A percentile compares a stretch with the other conserved stretches of the same genome.
Evolutionary conservation across 1,140 invertebrate species (phyloP).

Genomic region (Anoplolepis gracilipes): DNA sequence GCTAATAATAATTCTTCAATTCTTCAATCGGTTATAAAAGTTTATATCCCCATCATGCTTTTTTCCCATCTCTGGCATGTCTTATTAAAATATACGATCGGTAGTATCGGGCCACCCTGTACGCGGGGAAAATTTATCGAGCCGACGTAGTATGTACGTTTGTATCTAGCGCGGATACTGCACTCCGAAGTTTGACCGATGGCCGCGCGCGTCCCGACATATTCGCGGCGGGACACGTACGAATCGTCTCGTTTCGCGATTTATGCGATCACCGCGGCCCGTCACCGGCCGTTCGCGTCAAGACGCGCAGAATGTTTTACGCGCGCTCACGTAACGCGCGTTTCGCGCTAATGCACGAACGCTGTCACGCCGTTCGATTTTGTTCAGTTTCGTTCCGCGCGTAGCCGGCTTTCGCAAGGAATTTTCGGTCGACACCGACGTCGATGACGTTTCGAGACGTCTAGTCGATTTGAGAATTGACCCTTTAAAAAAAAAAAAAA

Average conservation of each 20-base stretch:
- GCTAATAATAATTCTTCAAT: neutral
- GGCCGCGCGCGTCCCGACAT: constrained; percentile 41
- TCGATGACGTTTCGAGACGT: neutral
- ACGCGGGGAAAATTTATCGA: constrained; percentile 39
- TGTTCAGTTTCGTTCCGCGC: neutral
- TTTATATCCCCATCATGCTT: neutral
- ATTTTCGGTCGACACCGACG: constrained; percentile 13
- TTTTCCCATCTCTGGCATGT: neutral
- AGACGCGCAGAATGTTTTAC: constrained; percentile 48
- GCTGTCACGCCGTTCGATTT: constrained; percentile 35
- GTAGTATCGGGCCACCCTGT: neutral
- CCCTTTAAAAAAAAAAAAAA: neutral
- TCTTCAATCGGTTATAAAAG: neutral
- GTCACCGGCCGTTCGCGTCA: constrained; percentile 36
- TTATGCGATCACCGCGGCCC: constrained; percentile 56
- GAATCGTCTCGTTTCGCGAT: constrained; percentile 61
- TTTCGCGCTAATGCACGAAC: constrained; percentile 44
- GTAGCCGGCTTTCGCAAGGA: constrained; percentile 11
- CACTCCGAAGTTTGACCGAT: constrained; percentile 59
- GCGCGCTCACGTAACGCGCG: neutral
- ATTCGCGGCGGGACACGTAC: constrained; percentile 62
- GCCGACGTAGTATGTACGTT: neutral
- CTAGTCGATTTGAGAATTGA: neutral
- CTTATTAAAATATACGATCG: constrained; percentile 11
- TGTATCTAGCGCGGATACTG: constrained; percentile 33